Evolutionary conservation across 2,113 vertebrate genomes (phyloP).

Genomic region (Martes martes): DNA sequence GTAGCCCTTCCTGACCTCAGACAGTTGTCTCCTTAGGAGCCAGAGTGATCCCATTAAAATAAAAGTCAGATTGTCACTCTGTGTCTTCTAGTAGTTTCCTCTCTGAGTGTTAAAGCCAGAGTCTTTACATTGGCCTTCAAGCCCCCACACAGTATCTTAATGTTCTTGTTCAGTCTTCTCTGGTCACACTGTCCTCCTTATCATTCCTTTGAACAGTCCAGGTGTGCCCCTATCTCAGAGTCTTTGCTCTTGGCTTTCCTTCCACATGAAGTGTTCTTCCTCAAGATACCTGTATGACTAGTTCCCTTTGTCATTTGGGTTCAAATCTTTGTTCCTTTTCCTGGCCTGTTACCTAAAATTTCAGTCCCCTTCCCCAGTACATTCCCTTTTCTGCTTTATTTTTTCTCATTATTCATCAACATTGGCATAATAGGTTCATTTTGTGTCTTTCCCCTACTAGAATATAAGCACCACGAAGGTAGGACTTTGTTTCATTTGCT

Average conservation of each 20-base stretch:
- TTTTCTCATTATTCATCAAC: not conserved
- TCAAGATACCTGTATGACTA: not conserved
- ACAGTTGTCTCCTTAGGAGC: not conserved
- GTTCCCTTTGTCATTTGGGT: not conserved
- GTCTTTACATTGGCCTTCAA: not conserved
- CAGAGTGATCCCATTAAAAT: not conserved
- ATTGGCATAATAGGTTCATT: not conserved
- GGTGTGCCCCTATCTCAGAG: not conserved
- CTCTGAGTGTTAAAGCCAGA: not conserved
- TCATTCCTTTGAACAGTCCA: not conserved
- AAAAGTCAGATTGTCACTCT: not conserved
- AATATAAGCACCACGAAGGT: not conserved
- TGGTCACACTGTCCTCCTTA: not conserved
- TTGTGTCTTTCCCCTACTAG: not conserved
- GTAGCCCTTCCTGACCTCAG: not conserved
- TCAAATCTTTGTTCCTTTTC: not conserved
- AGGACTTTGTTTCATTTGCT: not conserved
- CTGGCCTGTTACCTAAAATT: not conserved
- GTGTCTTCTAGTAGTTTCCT: not conserved
- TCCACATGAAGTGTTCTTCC: not conserved
- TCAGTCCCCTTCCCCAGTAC: not conserved
- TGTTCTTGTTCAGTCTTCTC: not conserved
- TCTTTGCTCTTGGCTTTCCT: not conserved
- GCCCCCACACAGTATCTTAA: not conserved
- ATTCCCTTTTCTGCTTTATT: constrained; percentile 1